Evolutionary conservation across 2,797 vertebrate genomes (phyloP).

Genomic region (Acrossocheilus wenchowensis): DNA sequence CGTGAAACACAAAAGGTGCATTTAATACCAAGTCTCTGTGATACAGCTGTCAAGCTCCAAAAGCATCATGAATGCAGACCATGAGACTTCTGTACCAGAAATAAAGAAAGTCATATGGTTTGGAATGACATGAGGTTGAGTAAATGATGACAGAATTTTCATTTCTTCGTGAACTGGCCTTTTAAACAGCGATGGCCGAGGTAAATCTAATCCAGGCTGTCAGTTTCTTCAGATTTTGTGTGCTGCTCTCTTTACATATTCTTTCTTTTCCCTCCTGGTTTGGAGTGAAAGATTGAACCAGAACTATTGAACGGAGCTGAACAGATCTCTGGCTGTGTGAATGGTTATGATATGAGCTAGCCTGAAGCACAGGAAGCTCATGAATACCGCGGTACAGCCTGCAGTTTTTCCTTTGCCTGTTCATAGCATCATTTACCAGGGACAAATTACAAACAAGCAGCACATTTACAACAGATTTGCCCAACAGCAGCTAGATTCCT

Average conservation of each 20-base stretch:
- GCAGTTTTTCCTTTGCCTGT: conserved; percentile 13
- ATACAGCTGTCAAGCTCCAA: neutral
- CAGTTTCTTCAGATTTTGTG: conserved; percentile 24
- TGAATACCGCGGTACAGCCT: conserved; percentile 39
- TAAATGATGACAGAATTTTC: neutral
- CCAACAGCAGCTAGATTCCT: conserved; percentile 19
- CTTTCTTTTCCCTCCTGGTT: neutral
- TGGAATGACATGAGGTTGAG: neutral
- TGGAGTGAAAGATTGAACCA: conserved; percentile 15
- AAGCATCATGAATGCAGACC: neutral
- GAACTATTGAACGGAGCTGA: conserved; percentile 28
- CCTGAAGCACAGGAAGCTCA: conserved; percentile 53
- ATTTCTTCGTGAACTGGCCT: neutral
- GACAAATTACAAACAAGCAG: conserved; percentile 52
- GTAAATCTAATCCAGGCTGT: conserved; percentile 28
- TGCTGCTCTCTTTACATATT: neutral
- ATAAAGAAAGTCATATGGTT: too few relatives aligned
- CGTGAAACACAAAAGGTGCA: neutral
- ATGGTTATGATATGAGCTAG: conserved; percentile 48
- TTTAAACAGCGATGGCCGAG: neutral
- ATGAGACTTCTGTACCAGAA: neutral
- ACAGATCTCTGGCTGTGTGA: conserved; percentile 38
- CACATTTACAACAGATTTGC: conserved; percentile 42
- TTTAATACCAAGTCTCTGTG: neutral
- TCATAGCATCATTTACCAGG: conserved; percentile 26